Base-by-base conservation (phyloP, 2,888 invertebrate genomes). In the Mythimna albipuncta region DNA sequence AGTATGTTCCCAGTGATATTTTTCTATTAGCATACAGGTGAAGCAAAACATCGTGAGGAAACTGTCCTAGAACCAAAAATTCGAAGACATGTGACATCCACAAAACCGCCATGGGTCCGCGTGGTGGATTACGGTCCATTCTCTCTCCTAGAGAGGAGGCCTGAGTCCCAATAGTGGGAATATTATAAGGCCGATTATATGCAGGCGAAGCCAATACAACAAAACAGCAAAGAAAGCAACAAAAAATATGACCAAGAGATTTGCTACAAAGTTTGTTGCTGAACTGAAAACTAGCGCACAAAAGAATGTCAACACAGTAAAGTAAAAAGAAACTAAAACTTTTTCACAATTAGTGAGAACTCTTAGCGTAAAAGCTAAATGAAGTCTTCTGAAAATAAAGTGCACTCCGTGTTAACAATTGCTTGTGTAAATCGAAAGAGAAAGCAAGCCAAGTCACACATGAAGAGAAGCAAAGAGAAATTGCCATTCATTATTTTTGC, bases 401-500 rank as follows among this genome's bases (percentile, higher is more conserved):
- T 64, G 67, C 59, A 76, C 63, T 65, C 44, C 0, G 38, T 57
- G 69, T 71, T 62, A 67, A 77, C 66, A 47, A 67, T 73, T 67
- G 64, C 55, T 44, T 47, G 59, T 61, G n/a, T 61, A 54, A 57
- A 66, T 58, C 13, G 32, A 57, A 70, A 76, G 52, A 70, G 57
- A 69, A 75, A 38, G n/a, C n/a, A 63, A 67, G 35, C 11, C 41
- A 63, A 74, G 38, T 61, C 50, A 50, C 69, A 55, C 57, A 82
- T 69, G 59, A 61, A 50, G 50, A 47, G 71, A 32, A 72, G 77
- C 66, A 54, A 58, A 54, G 66, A 74, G 65, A 62, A 64, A 79
- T 74, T 65, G 58, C 52, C 58, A 70, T 83, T 81, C 69, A 70
- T 83, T 68, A 79, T 75, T 75, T 68, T 32, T 57, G 64, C 54